Base-by-base conservation (phyloP, 2,888 invertebrate species). In the Sminthurides aquaticus region DNA sequence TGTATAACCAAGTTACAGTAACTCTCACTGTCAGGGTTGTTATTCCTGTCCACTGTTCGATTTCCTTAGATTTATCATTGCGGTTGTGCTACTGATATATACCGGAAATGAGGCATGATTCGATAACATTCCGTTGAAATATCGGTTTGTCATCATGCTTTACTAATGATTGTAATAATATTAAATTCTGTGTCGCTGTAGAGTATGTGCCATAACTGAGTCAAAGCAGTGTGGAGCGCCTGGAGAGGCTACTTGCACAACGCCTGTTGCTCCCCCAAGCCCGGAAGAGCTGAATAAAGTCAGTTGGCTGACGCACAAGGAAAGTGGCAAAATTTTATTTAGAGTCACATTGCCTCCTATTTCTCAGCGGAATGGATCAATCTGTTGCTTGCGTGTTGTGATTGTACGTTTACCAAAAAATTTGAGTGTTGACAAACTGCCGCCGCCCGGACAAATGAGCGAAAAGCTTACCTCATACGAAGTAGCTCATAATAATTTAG, bases 361-460 rank as follows among this genome's bases (percentile, higher is more conserved):
- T 43, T 87, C 90, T 0, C 91, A 93, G 77, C 81, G 91, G 62
- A 91, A 91, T 75, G 93, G 93, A 0, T 87, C 87, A 0, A 90
- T 93, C 73, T 92, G 91, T 78, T 93, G 91, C 75, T 90, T 26
- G 76, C 84, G 91, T 72, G 83, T 92, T 52, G 89, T 88, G 79
- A 80, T 92, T 77, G 87, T 92, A 0, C 84, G 87, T 57, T 80
- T 92, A 73, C 81, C 83, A 43, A 81, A 84, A 0, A 82, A 85
- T 59, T 82, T 82, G 64, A 85, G 84, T 65, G 81, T 87, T 75
- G 84, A 83, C 26, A 86, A 86, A 75, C 79, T 91, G 49, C 87
- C 87, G 0, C 76, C 82, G 0, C 90, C 91, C 0, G 84, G 84
- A 69, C 84, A 87, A 71, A 80, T 90, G n/a, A 82, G 24, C n/a